Evolutionary conservation across 2,113 vertebrate species (phyloP), one percentile per base, ranked within the genome.

Genomic region (Loxodonta africana): DNA sequence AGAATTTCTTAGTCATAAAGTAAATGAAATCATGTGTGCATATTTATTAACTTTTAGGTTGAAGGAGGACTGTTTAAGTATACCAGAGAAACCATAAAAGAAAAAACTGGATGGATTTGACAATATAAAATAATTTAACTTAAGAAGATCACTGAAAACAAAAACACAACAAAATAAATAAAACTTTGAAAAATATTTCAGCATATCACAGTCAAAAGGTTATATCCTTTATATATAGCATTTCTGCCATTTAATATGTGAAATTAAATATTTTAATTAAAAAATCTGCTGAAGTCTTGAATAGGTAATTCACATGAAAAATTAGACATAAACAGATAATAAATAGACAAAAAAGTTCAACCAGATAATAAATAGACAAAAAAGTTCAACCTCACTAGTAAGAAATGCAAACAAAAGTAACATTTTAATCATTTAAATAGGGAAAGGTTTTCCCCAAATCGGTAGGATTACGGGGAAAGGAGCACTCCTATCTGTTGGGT

Each of bases 221-320:
- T 51, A 69, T 88, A 77, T 44, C 8, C 41, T 91, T 93, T 57
- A 93, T 67, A 65, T 15, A 65, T 20, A 93, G n/a, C 89, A 53
- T 73, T 94, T 82, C 33, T 63, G 4, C 5, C 77, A 86, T 62
- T 73, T 48, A 73, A 33, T 41, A 67, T 53, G n/a, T 63, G 18
- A 57, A 78, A n/a, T 91, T 93, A 76, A 91, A 94, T 14, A 87
- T 37, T 90, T 89, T 85, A 71, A 51, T 84, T 82, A 28, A 15
- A 95, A 92, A 46, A 82, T 71, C 11, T 63, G 33, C 41, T 67
- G 83, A 17, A 4, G 21, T n/a, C 15, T 57, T 67, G 20, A 77
- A n/a, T 46, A 65, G 57, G 9, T 78, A 48, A 77, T 92, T 62
- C n/a, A 63, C n/a, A 46, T 48, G 46, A 63, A 85, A 44, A 41